These are phyloP conservation scores for Halcyon malimbica DNA, from an alignment of 2,113 vertebrate species.

Conservation along the genomic window DNA sequence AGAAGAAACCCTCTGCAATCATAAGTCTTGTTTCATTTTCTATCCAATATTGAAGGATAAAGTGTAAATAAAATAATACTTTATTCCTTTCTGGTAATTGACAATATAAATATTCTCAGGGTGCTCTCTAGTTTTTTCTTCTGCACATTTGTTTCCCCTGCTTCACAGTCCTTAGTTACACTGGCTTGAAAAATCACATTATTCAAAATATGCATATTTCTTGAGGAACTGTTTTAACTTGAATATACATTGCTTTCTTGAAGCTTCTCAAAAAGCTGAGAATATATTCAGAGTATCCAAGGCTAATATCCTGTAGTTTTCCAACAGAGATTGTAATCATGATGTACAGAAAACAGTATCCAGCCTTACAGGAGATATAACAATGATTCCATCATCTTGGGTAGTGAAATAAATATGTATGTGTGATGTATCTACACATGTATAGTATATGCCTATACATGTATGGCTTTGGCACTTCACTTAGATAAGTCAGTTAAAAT, in stretches of 20 bases:
- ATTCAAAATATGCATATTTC: not conserved
- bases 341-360: not conserved
- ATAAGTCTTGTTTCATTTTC: not conserved
- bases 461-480: not conserved
- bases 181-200: not conserved
- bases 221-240: not conserved
- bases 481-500: not conserved
- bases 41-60: not conserved
- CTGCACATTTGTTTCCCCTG: not conserved
- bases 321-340: not conserved
- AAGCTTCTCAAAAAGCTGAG: not conserved
- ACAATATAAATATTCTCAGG: not conserved
- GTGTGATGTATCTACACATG: not conserved
- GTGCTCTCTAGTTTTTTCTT: not conserved
- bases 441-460: not conserved
- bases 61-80: not conserved
- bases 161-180: not conserved
- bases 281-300: not conserved
- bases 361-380: not conserved
- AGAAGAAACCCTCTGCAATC: not conserved
- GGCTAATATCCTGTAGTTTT: slow-evolving; percentile 11
- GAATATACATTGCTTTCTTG: not conserved
- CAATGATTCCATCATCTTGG: not conserved
- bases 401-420: not conserved
- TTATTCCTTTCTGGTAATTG: not conserved